A percentile compares a stretch with the other conserved stretches of the same genome.
These are phyloP conservation scores for Hipposideros larvatus DNA, from an alignment of 2,797 vertebrate genomes.

Conservation along the genomic window DNA sequence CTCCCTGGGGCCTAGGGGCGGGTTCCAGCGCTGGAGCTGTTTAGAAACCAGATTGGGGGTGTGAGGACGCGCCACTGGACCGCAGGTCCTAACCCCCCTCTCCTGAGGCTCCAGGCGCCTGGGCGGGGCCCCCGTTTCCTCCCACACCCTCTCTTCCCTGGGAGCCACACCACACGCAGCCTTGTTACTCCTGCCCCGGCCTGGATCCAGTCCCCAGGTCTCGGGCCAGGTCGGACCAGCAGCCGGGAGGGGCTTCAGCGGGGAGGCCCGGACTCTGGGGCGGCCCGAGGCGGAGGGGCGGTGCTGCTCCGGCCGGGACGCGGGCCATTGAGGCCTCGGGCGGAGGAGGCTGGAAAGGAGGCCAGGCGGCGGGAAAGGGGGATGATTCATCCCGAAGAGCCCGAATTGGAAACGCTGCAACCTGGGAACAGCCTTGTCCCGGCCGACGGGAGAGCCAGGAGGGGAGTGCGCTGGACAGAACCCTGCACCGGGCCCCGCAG, in stretches of 20 bases:
- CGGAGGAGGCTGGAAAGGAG: constrained; percentile 78
- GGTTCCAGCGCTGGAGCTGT: background rate
- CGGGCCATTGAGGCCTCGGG: constrained; percentile 75
- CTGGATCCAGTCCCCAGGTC: background rate
- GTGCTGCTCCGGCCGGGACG: constrained; percentile 45
- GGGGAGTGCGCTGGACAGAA: background rate
- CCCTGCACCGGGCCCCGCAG: background rate
- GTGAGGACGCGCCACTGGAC: background rate
- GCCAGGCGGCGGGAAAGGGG: constrained; percentile 79
- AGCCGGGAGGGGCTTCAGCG: background rate
- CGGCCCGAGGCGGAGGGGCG: constrained; percentile 6
- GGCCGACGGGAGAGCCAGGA: constrained; percentile 34
- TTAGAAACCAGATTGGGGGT: background rate
- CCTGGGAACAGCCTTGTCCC: constrained; percentile 70
- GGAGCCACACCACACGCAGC: background rate
- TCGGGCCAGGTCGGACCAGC: background rate
- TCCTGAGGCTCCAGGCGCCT: background rate
- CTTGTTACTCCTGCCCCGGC: background rate
- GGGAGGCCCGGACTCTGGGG: background rate
- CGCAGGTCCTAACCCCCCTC: background rate
- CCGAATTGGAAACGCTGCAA: constrained; percentile 80
- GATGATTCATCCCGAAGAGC: constrained; percentile 77
- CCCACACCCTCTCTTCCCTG: background rate
- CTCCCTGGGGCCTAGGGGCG: background rate
- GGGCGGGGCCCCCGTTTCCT: background rate